Conservation (phyloP, 2,888 invertebrate species). For the Aphidoletes aphidimyza region DNA sequence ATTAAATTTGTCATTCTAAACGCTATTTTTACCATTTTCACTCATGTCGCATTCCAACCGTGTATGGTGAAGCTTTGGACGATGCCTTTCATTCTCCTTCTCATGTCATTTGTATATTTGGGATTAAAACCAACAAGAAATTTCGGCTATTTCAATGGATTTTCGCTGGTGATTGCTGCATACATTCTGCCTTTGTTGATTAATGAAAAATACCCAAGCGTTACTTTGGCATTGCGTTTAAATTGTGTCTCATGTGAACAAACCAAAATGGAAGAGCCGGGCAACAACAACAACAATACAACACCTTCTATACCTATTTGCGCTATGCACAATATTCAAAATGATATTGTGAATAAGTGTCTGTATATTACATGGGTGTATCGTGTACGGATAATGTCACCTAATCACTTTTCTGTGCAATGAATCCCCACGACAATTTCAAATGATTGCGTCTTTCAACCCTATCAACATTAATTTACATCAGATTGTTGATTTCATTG, state of each 20-base stretch:
- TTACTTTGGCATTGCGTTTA: not conserved
- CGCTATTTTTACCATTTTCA: not conserved
- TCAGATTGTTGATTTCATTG: not conserved
- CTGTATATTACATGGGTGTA: not conserved
- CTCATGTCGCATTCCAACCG: not conserved
- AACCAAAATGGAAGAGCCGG: too few relatives aligned
- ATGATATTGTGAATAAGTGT: not conserved
- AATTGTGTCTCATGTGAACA: too few relatives aligned
- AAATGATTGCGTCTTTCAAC: conserved; percentile 8
- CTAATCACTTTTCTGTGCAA: conserved; percentile 3
- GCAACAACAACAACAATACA: too few relatives aligned
- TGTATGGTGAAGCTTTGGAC: too few relatives aligned
- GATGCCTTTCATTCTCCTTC: not conserved
- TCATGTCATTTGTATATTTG: not conserved
- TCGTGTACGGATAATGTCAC: not conserved
- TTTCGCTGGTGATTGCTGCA: not conserved
- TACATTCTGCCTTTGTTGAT: not conserved
- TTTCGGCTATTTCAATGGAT: not conserved
- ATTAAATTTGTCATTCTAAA: conserved; percentile 7
- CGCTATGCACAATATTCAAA: not conserved
- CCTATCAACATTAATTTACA: not conserved
- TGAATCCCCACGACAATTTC: not conserved
- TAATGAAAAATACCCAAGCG: conserved; percentile 7
- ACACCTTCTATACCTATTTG: conserved; percentile 14
- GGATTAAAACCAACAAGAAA: not conserved